Conservation (phyloP, 2,797 vertebrate species). For the Enteromius radiatus region DNA sequence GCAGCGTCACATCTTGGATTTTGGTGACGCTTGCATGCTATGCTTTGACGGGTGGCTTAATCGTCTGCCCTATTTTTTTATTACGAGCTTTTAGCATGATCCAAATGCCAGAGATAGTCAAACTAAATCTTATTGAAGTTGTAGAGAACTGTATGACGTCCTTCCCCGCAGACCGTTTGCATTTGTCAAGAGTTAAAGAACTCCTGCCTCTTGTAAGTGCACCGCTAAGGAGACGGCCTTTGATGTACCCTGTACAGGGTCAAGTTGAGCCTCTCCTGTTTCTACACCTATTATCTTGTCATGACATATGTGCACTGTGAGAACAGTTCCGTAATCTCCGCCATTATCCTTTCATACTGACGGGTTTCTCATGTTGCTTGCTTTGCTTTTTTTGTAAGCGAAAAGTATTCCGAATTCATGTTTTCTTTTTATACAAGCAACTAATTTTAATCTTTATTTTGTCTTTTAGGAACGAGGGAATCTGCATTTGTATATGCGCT, state of each 20-base stretch:
- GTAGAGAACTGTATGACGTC: neutral
- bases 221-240: conserved; percentile 26
- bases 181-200: conserved; percentile 32
- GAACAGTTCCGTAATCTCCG: conserved; percentile 14
- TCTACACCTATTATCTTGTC: conserved; percentile 50
- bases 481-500: conserved; percentile 96
- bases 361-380: conserved; percentile 14
- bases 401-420: too few relatives aligned
- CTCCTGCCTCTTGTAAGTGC: conserved; percentile 24
- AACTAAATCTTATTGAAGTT: conserved; percentile 32
- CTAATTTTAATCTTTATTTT: conserved; percentile 8
- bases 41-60: conserved; percentile 7
- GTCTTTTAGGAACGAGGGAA: conserved; percentile 88
- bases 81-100: neutral
- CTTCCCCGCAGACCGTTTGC: conserved; percentile 1
- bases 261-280: conserved; percentile 41
- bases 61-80: conserved; percentile 28
- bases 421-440: neutral
- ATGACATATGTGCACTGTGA: conserved; percentile 41
- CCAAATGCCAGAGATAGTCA: conserved; percentile 3
- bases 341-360: conserved; percentile 38
- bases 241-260: conserved; percentile 37
- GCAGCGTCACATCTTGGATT: neutral
- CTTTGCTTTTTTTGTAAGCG: neutral
- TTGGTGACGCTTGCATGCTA: neutral